phyloP scores from a whole-genome alignment of 1,140 invertebrate genomes.

The Lysiphlebus fabarum region DNA sequence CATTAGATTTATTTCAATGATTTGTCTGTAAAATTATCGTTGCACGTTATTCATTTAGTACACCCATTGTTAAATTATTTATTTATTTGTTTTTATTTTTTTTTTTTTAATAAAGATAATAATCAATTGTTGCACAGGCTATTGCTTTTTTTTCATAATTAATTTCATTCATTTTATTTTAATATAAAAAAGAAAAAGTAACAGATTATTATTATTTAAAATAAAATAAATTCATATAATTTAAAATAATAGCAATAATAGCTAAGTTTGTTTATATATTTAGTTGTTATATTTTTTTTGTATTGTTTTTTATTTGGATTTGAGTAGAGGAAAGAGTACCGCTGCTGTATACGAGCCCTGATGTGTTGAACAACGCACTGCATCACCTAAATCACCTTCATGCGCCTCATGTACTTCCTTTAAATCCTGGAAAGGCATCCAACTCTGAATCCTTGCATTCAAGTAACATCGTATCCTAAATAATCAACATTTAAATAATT shows the following conservation, averaged over 20 bases:
- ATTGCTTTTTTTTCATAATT: too few species aligned
- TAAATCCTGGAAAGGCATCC: slow-evolving; percentile 46
- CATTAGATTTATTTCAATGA: too few species aligned
- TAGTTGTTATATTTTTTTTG: slow-evolving; percentile 41
- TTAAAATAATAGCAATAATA: too few species aligned
- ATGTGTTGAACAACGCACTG: slow-evolving; percentile 53
- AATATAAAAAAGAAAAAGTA: slow-evolving; percentile 17
- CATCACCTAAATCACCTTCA: slow-evolving; percentile 48
- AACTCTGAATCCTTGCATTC: slow-evolving; percentile 28
- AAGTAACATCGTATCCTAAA: slow-evolving; percentile 23
- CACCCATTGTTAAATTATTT: too few species aligned
- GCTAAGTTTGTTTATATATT: too few species aligned
- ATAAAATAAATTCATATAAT: too few species aligned
- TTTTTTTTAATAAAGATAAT: too few species aligned
- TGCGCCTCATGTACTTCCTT: slow-evolving; percentile 44
- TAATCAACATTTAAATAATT: slow-evolving; percentile 9
- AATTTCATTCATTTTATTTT: too few species aligned
- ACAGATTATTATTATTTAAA: background rate
- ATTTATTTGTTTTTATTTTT: too few species aligned
- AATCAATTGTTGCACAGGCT: too few species aligned
- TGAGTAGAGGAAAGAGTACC: slow-evolving; percentile 53
- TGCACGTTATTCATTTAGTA: too few species aligned
- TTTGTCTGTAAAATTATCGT: too few species aligned
- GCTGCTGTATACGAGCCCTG: slow-evolving; percentile 53
- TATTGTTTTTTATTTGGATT: slow-evolving; percentile 40